Evolutionary conservation across 2,113 vertebrate species (phyloP), one percentile per base, ranked within the genome.

Genomic region (Ia io): DNA sequence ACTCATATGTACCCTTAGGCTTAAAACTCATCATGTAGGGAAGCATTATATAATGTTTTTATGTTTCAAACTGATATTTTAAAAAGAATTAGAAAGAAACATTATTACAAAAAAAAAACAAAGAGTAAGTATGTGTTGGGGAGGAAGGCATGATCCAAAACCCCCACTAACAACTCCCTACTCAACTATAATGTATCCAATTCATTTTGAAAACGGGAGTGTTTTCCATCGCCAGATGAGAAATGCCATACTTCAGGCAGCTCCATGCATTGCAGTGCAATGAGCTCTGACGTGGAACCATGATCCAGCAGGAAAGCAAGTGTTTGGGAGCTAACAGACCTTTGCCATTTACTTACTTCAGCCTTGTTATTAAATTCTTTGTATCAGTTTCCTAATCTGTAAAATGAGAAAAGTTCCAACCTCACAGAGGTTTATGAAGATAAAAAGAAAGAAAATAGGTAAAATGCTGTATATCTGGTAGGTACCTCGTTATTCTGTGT

Each of bases 71-170:
- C 44, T 84, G 42, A 3, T 67, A 51, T 67, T 87, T 32, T 65
- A 13, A 35, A 51, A 84, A 32, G n/a, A 95, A 59, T 76, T 44
- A 42, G 84, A 77, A 93, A 86, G 20, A 40, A 95, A 93, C 40
- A 86, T 16, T 51, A 35, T 59, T 28, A 70, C 8, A 69, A 37
- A 37, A 65, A 30, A 42, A 42, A 71, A 83, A 70, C 17, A 71
- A 74, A 92, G 23, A 93, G 28, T 17, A 77, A 59, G 2, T n/a
- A 17, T 22, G 4, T 63, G 12, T 22, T 77, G 7, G 20, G 40
- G 40, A 37, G 25, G 40, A 82, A 83, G 67, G 17, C 13, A 7
- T 22, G 25, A 4, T 59, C 10, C 14, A 73, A 61, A 76, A 42
- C 17, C 22, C 35, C 28, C n/a, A 78, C 4, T 42, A 40, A 69